phyloP scores from a whole-genome alignment of 2,888 invertebrate genomes.

The Apoda limacodes region DNA sequence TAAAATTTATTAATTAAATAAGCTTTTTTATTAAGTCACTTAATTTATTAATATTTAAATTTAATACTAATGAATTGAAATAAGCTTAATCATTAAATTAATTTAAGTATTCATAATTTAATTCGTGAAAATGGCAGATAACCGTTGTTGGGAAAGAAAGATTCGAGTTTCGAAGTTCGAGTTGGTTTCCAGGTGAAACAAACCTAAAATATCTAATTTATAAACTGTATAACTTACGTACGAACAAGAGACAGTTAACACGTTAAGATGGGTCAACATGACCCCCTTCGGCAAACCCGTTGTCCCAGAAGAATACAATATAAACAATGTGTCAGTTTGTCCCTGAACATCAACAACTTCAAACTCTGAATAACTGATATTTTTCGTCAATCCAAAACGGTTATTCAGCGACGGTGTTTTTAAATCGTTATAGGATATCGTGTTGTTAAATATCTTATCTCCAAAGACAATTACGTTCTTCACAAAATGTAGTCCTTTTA shows the following conservation, averaged over 20 bases:
- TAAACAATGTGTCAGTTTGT: constrained; percentile 18
- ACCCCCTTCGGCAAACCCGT: constrained; percentile 22
- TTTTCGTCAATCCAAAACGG: constrained; percentile 1
- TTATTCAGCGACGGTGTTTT: not conserved
- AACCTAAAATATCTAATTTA: not conserved
- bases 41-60: too few relatives aligned
- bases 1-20: too few relatives aligned
- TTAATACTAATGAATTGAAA: too few relatives aligned
- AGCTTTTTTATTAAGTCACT: too few relatives aligned
- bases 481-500: constrained; percentile 11
- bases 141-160: too few relatives aligned
- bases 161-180: too few relatives aligned
- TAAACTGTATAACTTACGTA: constrained; percentile 5
- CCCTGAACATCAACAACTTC: constrained; percentile 19
- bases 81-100: too few relatives aligned
- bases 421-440: constrained; percentile 4
- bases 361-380: constrained; percentile 14
- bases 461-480: constrained; percentile 20
- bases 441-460: constrained; percentile 6
- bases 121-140: too few relatives aligned
- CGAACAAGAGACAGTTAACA: constrained; percentile 8
- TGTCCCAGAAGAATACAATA: constrained; percentile 23
- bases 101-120: too few relatives aligned
- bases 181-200: too few relatives aligned
- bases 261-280: constrained; percentile 18